phyloP scores from a whole-genome alignment of 2,888 invertebrate genomes.

The Pelosia muscerda region DNA sequence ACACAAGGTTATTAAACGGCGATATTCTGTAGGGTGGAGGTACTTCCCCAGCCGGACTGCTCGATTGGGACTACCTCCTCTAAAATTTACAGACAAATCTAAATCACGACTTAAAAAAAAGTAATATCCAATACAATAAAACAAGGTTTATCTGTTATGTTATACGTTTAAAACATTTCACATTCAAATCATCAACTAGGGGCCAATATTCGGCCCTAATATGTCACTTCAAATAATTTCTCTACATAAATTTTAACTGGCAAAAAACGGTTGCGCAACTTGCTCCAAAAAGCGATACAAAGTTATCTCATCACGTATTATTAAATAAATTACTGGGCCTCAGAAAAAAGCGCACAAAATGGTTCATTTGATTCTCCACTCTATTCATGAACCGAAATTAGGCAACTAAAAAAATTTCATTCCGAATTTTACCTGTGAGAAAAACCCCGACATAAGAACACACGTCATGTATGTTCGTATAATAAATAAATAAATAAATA shows the following conservation, averaged over 20 bases:
- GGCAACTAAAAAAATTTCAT: not conserved
- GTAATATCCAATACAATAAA: no score
- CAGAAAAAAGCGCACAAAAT: not conserved
- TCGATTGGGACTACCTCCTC: no score
- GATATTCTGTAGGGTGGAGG: no score
- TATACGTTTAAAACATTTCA: no score
- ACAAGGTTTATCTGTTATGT: not conserved
- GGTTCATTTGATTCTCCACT: not conserved
- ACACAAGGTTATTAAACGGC: no score
- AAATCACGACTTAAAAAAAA: not conserved
- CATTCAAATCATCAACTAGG: not conserved
- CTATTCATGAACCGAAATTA: not conserved
- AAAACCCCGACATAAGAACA: not conserved
- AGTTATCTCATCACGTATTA: not conserved
- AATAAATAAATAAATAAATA: no score
- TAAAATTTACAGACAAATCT: no score
- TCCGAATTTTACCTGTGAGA: not conserved
- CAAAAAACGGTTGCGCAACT: not conserved
- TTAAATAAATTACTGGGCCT: not conserved
- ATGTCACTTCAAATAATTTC: not conserved
- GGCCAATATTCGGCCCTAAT: not conserved
- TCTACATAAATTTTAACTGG: not conserved
- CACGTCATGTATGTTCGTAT: not conserved
- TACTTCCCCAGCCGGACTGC: no score
- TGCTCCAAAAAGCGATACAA: not conserved